Base-by-base conservation (phyloP, 2,888 invertebrate species). In the Scaptomyza caliginosa region DNA sequence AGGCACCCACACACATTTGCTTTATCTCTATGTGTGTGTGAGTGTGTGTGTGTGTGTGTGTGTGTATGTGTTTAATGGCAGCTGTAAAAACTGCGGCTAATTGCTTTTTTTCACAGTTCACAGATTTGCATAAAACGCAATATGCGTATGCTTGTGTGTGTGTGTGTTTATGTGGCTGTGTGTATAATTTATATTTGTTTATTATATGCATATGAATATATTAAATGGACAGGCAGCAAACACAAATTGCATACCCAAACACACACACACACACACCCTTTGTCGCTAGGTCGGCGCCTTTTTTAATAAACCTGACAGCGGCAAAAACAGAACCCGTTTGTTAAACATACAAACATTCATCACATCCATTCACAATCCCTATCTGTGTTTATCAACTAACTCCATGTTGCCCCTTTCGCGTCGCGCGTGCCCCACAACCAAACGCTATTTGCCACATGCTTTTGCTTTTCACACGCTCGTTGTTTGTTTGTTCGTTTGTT, bases 161-260 rank as follows among this genome's bases (percentile, higher is more conserved):
- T 57, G 59, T 77, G 65, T 5, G 30, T 30, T n/a, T 13, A 58
- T 55, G 64, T 73, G 65, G 0, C 5, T 34, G 63, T 55, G 57
- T 77, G 65, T 75, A 50, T 79, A 75, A 79, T 82, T 86, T 80
- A 86, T 86, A 86, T 83, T 79, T 86, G 80, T 79, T 79, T 85
- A 72, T 79, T 85, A 74, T 79, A 81, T 69, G 76, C 80, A 85
- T 75, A 85, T 85, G 83, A 72, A 78, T 74, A 73, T 60, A 78
- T 67, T 60, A 78, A 74, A 36, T 65, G 72, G 73, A 82, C 79
- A 52, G 64, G 38, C 42, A 46, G 65, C 50, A 32, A 40, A 60
- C 56, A 66, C 71, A 65, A 59, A 63, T 65, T 56, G 62, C 10
- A 30, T 43, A 24, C 45, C 26, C 45, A 0, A 13, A 10, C 10